Conservation (phyloP, 2,888 invertebrate genomes). For the Eristalinus sepulchralis region DNA sequence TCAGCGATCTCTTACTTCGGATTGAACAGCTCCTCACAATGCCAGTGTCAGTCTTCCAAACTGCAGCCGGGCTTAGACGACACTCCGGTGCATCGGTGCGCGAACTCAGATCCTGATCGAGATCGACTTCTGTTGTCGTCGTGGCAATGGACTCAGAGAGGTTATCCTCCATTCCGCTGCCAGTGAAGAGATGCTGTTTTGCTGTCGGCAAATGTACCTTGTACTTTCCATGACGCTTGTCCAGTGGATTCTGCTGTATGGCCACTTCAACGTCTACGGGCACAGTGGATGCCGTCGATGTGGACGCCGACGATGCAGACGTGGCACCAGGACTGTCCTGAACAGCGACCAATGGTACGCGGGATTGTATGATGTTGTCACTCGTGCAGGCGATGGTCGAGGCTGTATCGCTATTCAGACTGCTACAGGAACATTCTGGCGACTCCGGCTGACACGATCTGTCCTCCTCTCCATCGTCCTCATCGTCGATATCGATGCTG, state of each 20-base stretch:
- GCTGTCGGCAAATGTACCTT: slow-evolving; percentile 23
- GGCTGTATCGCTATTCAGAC: slow-evolving; percentile 71
- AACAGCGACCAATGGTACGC: slow-evolving; percentile 70
- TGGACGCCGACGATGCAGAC: slow-evolving; percentile 25
- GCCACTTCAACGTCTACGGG: slow-evolving; percentile 79
- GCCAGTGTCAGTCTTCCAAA: slow-evolving; percentile 26
- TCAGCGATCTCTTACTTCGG: slow-evolving; percentile 54
- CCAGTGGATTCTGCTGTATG: slow-evolving; percentile 72
- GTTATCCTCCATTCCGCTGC: slow-evolving; percentile 72
- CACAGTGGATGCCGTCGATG: slow-evolving; percentile 75
- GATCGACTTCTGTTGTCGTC: slow-evolving; percentile 78
- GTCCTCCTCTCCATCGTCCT: slow-evolving; percentile 76
- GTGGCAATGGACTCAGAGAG: slow-evolving; percentile 77
- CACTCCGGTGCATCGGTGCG: slow-evolving; percentile 33
- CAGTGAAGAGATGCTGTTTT: slow-evolving; percentile 36
- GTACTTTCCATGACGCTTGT: slow-evolving; percentile 9
- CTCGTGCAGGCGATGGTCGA: slow-evolving; percentile 71
- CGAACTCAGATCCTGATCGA: slow-evolving; percentile 75
- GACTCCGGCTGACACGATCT: slow-evolving; percentile 71
- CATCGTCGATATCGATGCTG: slow-evolving; percentile 77
- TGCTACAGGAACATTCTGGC: slow-evolving; percentile 72
- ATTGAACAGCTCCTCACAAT: slow-evolving; percentile 57
- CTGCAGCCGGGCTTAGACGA: slow-evolving; percentile 24
- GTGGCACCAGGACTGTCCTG: slow-evolving; percentile 72
- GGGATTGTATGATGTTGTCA: slow-evolving; percentile 69